These are phyloP conservation scores for Myotis vivesi DNA, from an alignment of 2,797 vertebrate species.

Conservation along the genomic window DNA sequence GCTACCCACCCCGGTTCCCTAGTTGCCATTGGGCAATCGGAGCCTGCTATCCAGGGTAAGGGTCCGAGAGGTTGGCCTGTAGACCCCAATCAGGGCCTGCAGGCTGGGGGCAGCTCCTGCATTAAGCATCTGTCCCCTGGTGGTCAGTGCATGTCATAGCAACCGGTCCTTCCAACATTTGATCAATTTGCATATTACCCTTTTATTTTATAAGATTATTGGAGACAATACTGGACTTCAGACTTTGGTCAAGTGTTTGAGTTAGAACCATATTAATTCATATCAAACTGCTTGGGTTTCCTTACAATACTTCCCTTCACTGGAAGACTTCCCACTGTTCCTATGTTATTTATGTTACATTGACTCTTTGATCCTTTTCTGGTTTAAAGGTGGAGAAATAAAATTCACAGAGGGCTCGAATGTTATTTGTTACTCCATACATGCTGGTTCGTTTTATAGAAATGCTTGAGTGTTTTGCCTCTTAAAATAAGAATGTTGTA, in stretches of 20 bases:
- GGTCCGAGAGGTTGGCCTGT: too few relatives aligned
- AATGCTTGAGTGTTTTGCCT: slow-evolving; percentile 10
- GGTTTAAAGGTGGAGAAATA: slow-evolving; percentile 17
- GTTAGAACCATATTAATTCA: neutral
- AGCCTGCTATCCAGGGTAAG: too few relatives aligned
- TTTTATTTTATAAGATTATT: too few relatives aligned
- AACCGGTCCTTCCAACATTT: too few relatives aligned
- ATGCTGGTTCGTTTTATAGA: slow-evolving; percentile 24
- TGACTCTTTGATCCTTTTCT: slow-evolving; percentile 39
- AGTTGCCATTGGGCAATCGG: too few relatives aligned
- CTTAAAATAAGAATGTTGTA: slow-evolving; percentile 8
- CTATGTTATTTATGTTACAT: neutral
- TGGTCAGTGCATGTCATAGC: too few relatives aligned
- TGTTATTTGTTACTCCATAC: neutral
- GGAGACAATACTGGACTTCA: neutral
- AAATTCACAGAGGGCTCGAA: slow-evolving; percentile 7
- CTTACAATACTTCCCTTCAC: neutral
- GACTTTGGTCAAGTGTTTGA: neutral
- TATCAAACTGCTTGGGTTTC: slow-evolving; percentile 6
- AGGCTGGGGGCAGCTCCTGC: too few relatives aligned
- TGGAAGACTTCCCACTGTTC: neutral
- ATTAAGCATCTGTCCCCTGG: too few relatives aligned
- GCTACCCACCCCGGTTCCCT: too few relatives aligned
- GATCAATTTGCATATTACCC: too few relatives aligned
- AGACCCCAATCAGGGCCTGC: too few relatives aligned